phyloP scores from a whole-genome alignment of 2,113 vertebrate genomes.

The Phalacrocorax pelagicus region DNA sequence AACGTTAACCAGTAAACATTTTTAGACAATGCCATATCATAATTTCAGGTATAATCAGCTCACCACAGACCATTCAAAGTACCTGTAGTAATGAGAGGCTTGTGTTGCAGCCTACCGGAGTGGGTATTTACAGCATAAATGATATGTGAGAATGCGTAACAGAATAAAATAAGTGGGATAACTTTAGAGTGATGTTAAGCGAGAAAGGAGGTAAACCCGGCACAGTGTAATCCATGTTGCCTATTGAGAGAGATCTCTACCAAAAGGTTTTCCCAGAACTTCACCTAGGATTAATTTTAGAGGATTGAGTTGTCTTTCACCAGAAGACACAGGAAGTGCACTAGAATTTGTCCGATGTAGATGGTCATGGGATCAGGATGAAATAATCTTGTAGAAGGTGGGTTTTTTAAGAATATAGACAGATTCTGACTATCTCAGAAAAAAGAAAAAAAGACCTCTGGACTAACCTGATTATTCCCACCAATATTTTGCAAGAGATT shows the following conservation, averaged over 20 bases:
- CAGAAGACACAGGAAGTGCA: neutral
- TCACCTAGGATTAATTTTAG: neutral
- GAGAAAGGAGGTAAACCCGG: neutral
- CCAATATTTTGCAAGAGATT: neutral
- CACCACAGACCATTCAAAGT: neutral
- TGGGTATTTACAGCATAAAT: neutral
- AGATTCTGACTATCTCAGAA: neutral
- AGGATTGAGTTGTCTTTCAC: neutral
- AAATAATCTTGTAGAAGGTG: neutral
- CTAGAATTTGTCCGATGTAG: neutral
- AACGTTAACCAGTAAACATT: neutral
- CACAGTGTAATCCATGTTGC: neutral
- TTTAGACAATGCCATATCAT: neutral
- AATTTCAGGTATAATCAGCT: neutral
- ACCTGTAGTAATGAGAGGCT: accelerated
- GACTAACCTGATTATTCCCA: neutral
- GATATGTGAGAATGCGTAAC: neutral
- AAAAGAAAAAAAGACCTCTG: neutral
- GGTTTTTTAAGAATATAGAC: neutral
- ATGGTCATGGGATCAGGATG: neutral
- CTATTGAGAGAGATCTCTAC: neutral
- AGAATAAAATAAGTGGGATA: neutral
- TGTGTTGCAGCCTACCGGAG: neutral
- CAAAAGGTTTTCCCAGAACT: neutral
- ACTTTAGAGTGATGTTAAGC: neutral